Evolutionary conservation across 2,113 vertebrate species (phyloP).

Genomic region (Atrichornis clamosus): DNA sequence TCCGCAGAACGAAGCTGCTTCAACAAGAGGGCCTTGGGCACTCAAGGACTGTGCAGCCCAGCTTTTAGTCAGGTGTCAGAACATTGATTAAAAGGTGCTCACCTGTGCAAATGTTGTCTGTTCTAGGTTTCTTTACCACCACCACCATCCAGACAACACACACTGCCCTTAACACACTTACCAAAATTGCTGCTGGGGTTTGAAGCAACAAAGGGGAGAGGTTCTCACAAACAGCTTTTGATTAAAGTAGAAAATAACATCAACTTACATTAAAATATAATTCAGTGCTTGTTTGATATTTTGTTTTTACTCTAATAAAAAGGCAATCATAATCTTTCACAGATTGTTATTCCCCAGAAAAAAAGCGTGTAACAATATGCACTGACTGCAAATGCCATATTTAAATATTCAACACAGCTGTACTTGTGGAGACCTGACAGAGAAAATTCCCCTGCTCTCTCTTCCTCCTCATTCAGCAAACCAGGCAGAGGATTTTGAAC

Average conservation of each 20-base stretch:
- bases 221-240: not conserved
- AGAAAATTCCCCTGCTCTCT: not conserved
- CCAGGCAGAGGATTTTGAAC: not conserved
- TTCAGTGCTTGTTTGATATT: not conserved
- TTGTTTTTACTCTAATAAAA: not conserved
- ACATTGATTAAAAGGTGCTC: not conserved
- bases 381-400: not conserved
- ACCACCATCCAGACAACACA: not conserved
- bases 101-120: not conserved
- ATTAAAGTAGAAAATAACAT: not conserved
- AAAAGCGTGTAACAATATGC: not conserved
- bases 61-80: not conserved
- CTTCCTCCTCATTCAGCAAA: conserved; percentile 13
- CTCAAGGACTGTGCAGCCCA: not conserved
- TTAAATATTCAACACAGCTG: not conserved
- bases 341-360: not conserved
- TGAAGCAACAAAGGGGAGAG: not conserved
- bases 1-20: not conserved
- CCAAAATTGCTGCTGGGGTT: not conserved
- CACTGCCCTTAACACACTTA: accelerated
- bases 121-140: not conserved
- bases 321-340: not conserved
- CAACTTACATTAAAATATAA: not conserved
- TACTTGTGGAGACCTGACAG: not conserved
- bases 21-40: not conserved